Base-by-base conservation (phyloP, 2,888 invertebrate genomes). In the Blera fallax region DNA sequence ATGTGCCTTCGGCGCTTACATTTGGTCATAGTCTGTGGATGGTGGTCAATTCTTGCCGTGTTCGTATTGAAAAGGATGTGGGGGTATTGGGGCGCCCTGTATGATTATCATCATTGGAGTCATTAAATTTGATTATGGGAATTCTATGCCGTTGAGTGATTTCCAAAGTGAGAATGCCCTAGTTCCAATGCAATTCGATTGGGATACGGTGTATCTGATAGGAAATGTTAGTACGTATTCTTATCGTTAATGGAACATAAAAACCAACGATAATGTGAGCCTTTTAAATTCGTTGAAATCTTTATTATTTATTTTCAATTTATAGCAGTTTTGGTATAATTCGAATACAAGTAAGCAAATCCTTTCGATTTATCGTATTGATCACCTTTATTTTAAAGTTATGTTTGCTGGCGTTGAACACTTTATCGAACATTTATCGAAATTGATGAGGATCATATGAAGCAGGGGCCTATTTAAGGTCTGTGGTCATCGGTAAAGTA, bases 81-180 rank as follows among this genome's bases (percentile, higher is more conserved):
- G 6, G 37, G 21, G 29, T 54, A 8, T 50, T 18, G 45, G 58
- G 56, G 27, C 56, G 43, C 8, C 52, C 14, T 18, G n/a, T 27
- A 34, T 29, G 77, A 72, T 77, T 65, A 29, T 18, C 64, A 76
- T 77, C 82, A 45, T 65, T 60, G 37, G 10, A 77, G 72, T 83
- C 82, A 77, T 67, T 72, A 48, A 72, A 77, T 16, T 77, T 72
- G 82, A 67, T 81, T 64, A 52, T 62, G 76, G 21, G 48, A 24
- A 48, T 48, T n/a, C 11, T 16, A 11, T 45, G 48, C 50, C 10
- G 16, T 73, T 24, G 11, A n/a, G 29, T 48, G 32, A 45, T 45
- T 24, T 16, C n/a, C 11, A 21, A 32, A 43, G 10, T 8, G 24
- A 32, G 24, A 54, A n/a, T 64, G 64, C 32, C 54, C 74, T 64